These are phyloP conservation scores for Sepioteuthis lessoniana DNA, from an alignment of 2,888 invertebrate genomes.

Conservation along the genomic window DNA sequence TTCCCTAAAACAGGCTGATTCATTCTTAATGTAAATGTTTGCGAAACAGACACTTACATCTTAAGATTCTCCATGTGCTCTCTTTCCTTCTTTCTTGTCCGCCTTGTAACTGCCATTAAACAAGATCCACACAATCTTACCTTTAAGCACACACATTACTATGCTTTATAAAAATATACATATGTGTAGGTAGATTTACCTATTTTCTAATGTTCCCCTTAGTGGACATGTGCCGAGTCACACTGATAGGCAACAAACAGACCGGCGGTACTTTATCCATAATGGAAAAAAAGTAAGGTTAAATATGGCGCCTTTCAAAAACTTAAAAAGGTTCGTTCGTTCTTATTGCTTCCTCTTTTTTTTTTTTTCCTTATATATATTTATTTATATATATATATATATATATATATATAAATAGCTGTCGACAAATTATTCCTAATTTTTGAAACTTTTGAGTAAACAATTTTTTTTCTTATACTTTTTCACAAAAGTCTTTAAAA, in stretches of 20 bases:
- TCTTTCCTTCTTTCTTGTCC: not conserved
- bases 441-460: no score
- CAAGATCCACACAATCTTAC: not conserved
- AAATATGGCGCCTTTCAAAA: conserved; percentile 49
- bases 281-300: conserved; percentile 47
- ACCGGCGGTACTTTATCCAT: conserved; percentile 35
- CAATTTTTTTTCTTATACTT: no score
- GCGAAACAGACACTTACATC: not conserved
- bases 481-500: no score
- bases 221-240: not conserved
- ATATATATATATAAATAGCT: no score
- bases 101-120: conserved; percentile 20
- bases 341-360: not conserved
- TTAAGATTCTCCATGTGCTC: not conserved
- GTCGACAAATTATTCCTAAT: no score
- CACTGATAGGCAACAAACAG: not conserved
- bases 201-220: not conserved
- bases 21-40: not conserved
- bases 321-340: conserved; percentile 34
- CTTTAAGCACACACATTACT: not conserved
- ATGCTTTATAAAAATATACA: not conserved
- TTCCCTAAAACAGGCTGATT: not conserved
- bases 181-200: not conserved
- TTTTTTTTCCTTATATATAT: no score
- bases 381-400: not conserved